Evolutionary conservation across 2,888 invertebrate species (phyloP), one percentile per base, ranked within the genome.

Genomic region (Hypena proboscidalis): DNA sequence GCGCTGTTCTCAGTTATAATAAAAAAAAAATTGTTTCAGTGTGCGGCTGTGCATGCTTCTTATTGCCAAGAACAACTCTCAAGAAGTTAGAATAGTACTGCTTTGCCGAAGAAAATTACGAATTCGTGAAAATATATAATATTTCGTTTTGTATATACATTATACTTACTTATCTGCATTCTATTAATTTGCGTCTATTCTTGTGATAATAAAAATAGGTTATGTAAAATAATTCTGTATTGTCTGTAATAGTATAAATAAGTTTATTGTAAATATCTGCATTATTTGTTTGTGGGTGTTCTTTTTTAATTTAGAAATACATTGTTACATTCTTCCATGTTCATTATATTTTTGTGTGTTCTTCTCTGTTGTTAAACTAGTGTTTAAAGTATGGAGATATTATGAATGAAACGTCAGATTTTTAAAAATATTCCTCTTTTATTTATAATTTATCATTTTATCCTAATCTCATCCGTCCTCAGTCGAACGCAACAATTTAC

Each of bases 361-460:
- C 4, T 5, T 29, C 4, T n/a, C 1, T 29, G n/a, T 3, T 29
- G 14, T 17, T 8, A 5, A 22, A 8, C 6, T 13, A 7, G 11
- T 22, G n/a, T 21, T 13, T 8, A 8, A 14, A 30, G 7, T 9
- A 26, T 20, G 9, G 34, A 43, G 25, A 11, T 26, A 30, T 21
- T 21, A 42, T 8, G 22, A 58, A 77, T 67, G 57, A 80, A 81
- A 80, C 56, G 43, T 46, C 51, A 64, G 27, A 22, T 46, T 56
- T 77, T 77, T 81, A 87, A 89, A 89, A 89, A 89, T 88, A 88
- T 86, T 74, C 80, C 82, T 85, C 82, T 85, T 88, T 89, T 86
- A 88, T 88, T 87, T 78, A 86, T 86, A 85, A 85, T 86, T 85
- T 84, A 85, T 82, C 74, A 67, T 87, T 26, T 26, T 26, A 35